Percentiles rank a stretch among this genome's conserved stretches.
Conservation (phyloP, 2,888 invertebrate genomes). For the Pseudococcus jackbeardsleyi region DNA sequence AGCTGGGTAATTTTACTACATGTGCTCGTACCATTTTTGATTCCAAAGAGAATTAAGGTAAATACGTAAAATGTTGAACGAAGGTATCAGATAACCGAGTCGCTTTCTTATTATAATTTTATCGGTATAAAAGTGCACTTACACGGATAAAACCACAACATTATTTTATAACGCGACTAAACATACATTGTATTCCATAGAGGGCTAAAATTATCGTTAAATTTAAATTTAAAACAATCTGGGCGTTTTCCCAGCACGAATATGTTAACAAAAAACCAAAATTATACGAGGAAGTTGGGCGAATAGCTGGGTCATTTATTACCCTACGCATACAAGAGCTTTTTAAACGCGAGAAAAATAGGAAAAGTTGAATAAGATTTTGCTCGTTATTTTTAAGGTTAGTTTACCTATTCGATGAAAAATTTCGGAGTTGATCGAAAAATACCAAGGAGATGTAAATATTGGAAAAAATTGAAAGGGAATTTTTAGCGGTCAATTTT, state of each 20-base stretch:
- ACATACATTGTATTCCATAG: neutral
- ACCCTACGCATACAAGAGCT: neutral
- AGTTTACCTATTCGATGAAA: too few species aligned
- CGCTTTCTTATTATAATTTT: conserved; percentile 10
- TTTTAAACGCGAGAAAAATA: neutral
- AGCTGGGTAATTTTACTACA: neutral
- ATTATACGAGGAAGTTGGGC: neutral
- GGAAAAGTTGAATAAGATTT: neutral
- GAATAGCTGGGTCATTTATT: neutral
- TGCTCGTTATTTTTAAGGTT: neutral
- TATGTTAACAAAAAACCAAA: neutral
- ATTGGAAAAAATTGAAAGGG: too few species aligned
- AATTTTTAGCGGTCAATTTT: too few species aligned
- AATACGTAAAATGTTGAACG: neutral
- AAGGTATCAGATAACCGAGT: neutral
- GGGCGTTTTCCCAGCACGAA: neutral
- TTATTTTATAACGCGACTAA: neutral
- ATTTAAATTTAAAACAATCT: neutral
- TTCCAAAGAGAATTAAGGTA: conserved; percentile 1
- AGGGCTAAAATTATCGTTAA: neutral
- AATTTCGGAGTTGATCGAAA: too few species aligned
- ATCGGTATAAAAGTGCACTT: neutral
- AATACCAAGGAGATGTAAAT: too few species aligned
- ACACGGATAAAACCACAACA: neutral
- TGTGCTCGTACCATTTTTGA: neutral